Conservation (phyloP, 2,797 vertebrate species). For the Scolopax bukidnonensis region DNA sequence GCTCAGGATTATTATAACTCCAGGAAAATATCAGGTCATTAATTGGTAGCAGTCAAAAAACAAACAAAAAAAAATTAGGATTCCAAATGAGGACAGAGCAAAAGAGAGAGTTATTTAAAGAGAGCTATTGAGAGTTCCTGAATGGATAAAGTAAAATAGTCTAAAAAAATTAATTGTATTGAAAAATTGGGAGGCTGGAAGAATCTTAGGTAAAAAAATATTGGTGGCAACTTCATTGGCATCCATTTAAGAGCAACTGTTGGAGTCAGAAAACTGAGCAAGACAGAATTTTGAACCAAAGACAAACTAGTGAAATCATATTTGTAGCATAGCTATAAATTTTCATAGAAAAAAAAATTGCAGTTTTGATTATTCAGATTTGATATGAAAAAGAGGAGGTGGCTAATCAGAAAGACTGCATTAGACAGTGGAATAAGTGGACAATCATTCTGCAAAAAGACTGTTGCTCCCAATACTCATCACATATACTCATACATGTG, state of each 20-base stretch:
- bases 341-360: background rate
- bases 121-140: background rate
- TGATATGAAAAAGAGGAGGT: background rate
- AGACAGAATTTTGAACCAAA: background rate
- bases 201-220: background rate
- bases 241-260: background rate
- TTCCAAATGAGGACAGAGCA: background rate
- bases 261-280: background rate
- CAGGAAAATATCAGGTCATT: background rate
- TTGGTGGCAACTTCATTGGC: rapidly evolving
- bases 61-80: background rate
- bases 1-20: background rate
- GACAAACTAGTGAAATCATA: background rate
- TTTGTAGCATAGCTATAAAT: background rate
- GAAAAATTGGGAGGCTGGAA: background rate
- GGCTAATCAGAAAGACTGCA: background rate
- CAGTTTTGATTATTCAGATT: background rate
- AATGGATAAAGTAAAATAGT: background rate
- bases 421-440: background rate
- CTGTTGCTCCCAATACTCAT: background rate
- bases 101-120: background rate
- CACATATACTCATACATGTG: background rate
- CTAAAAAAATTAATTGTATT: background rate
- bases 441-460: background rate
- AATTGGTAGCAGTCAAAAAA: background rate